phyloP scores from a whole-genome alignment of 2,888 invertebrate genomes.

The Tineola bisselliella region DNA sequence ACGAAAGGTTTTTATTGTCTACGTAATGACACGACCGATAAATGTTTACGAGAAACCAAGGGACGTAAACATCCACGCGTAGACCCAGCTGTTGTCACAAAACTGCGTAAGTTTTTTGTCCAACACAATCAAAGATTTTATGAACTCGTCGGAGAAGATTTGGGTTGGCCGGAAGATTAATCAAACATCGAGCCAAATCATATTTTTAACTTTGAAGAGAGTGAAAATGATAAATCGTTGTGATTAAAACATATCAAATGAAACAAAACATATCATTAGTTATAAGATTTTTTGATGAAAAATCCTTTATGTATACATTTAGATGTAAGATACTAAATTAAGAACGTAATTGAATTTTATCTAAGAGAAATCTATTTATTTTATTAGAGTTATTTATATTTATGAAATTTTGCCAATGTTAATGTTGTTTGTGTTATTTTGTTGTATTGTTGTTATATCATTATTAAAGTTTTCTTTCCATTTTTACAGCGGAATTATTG shows the following conservation, averaged over 20 bases:
- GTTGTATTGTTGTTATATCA: background rate
- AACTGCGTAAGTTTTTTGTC: slow-evolving; percentile 85
- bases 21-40: slow-evolving; percentile 83
- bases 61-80: slow-evolving; percentile 86
- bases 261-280: slow-evolving; percentile 53
- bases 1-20: slow-evolving; percentile 97
- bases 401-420: background rate
- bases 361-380: background rate
- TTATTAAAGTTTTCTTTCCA: background rate
- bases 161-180: slow-evolving; percentile 92
- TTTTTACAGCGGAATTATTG: background rate
- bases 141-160: slow-evolving; percentile 89
- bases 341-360: background rate
- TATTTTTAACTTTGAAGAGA: background rate
- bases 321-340: slow-evolving; percentile 33
- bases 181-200: background rate
- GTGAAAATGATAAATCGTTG: slow-evolving; percentile 27
- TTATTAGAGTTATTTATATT: background rate
- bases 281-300: slow-evolving; percentile 42
- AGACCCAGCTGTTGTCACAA: slow-evolving; percentile 80
- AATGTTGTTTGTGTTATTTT: background rate
- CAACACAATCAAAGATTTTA: slow-evolving; percentile 94
- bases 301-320: slow-evolving; percentile 61
- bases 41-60: slow-evolving; percentile 86
- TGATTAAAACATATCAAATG: slow-evolving; percentile 48